These are phyloP conservation scores for Drosophila sulfurigaster DNA, from an alignment of 1,140 invertebrate species.

Conservation along the genomic window DNA sequence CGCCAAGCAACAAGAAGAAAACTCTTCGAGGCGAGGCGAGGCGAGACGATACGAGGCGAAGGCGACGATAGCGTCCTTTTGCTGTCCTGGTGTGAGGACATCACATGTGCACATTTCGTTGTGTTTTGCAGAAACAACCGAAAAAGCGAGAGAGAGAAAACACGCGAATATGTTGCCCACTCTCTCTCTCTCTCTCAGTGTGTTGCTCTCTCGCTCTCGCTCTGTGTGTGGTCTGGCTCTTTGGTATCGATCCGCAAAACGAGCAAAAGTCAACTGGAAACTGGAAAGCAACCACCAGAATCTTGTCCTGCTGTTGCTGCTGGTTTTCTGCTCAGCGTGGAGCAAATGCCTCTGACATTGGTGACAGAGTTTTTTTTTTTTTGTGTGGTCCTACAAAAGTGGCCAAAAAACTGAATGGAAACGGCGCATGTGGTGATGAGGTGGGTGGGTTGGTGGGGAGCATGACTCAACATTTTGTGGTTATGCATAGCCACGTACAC, in stretches of 20 bases:
- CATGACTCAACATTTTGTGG: constrained; percentile 80
- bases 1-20: constrained; percentile 20
- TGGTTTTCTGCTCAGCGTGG: constrained; percentile 15
- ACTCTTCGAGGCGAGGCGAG: background rate
- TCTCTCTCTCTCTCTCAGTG: background rate
- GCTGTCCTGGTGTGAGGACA: constrained; percentile 44
- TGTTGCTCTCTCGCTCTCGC: constrained; percentile 23
- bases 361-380: constrained; percentile 50
- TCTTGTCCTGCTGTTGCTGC: constrained; percentile 32
- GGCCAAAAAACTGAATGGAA: constrained; percentile 66
- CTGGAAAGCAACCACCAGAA: constrained; percentile 78
- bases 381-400: constrained; percentile 18
- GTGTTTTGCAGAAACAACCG: constrained; percentile 49
- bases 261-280: constrained; percentile 79
- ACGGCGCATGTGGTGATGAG: constrained; percentile 12
- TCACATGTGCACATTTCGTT: constrained; percentile 78
- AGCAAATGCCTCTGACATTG: constrained; percentile 62
- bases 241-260: constrained; percentile 70
- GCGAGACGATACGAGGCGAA: background rate
- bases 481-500: constrained; percentile 77
- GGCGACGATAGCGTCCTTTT: constrained; percentile 52
- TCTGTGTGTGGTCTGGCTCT: constrained; percentile 15
- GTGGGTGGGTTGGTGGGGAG: background rate
- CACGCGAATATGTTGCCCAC: constrained; percentile 24
- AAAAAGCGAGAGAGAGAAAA: constrained; percentile 14